Percentiles rank a stretch among this genome's conserved stretches.
Evolutionary conservation across 2,888 invertebrate genomes (phyloP).

Genomic region (Cotesia congregata): DNA sequence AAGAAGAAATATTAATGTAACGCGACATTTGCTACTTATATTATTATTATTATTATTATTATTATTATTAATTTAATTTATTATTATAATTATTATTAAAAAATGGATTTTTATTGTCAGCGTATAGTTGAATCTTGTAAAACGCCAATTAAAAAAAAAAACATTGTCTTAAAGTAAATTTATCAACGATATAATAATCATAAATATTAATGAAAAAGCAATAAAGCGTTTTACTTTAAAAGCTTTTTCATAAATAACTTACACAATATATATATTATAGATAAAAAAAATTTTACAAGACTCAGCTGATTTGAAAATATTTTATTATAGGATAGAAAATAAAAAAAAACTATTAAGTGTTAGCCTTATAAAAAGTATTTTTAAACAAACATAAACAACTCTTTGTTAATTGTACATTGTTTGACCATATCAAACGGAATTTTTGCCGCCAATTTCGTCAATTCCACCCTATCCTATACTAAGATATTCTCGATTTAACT

Average conservation of each 20-base stretch:
- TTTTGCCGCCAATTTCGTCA: slow-evolving; percentile 60
- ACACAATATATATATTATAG: slow-evolving; percentile 16
- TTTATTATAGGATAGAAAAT: slow-evolving; percentile 62
- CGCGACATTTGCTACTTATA: slow-evolving; percentile 64
- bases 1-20: slow-evolving; percentile 48
- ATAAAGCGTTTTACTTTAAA: slow-evolving; percentile 5
- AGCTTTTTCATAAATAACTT: slow-evolving; percentile 1
- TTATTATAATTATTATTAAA: neutral
- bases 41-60: slow-evolving; percentile 54
- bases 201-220: slow-evolving; percentile 9
- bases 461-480: slow-evolving; percentile 61
- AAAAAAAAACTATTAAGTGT: slow-evolving; percentile 35
- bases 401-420: slow-evolving; percentile 53
- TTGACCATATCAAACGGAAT: slow-evolving; percentile 62
- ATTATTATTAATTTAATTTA: slow-evolving; percentile 58
- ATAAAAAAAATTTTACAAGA: slow-evolving; percentile 19
- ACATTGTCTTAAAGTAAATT: neutral
- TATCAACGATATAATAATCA: slow-evolving; percentile 16
- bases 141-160: slow-evolving; percentile 23
- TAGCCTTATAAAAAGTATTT: slow-evolving; percentile 50
- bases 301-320: slow-evolving; percentile 58
- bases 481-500: slow-evolving; percentile 60
- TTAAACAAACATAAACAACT: slow-evolving; percentile 46
- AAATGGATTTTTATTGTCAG: neutral
- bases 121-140: slow-evolving; percentile 18